Base-by-base conservation (phyloP, 2,888 invertebrate species). In the Cryptus armator region DNA sequence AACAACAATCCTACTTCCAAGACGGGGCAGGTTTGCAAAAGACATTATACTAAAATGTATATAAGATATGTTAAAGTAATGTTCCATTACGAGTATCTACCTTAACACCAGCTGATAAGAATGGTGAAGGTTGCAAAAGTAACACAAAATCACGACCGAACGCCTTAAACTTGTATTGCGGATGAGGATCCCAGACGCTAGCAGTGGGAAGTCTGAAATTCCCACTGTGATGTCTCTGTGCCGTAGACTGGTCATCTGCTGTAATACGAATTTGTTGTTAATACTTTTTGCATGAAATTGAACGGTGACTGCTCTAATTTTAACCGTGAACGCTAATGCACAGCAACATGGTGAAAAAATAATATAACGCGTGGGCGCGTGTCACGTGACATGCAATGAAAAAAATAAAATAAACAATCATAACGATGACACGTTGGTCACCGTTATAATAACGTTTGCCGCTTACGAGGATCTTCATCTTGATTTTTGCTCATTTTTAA, bases 131-230 rank as follows among this genome's bases (percentile, higher is more conserved):
- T 74, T 95, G 93, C 83, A 96, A 91, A 75, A 94, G 93, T 75
- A 96, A 92, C 44, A 94, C 94, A 87, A 96, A 94, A 81, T 92
- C 93, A 83, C 92, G 93, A 0, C 96, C 96, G 90, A 97, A 97
- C 29, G 96, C 96, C 51, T 95, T 94, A 84, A 97, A 95, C 89
- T 95, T 95, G 91, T 97, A 97, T 88, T 96, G 95, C 2, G 97
- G 97, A 94, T 96, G 96, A 3, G 96, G 96, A 92, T 97, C 97
- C 96, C 97, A 97, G 74, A 96, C 94, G 89, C 95, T 94, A 53
- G 95, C 95, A 68, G 94, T 94, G 87, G 95, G 94, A 87, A 95
- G 96, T 53, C 96, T 94, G 92, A 96, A 96, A 91, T 96, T 96
- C 16, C 96, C 96, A 79, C 95, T 96, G 92, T 95, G 95, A 90